These are phyloP conservation scores for Thripadectes ignobilis DNA, from an alignment of 2,797 vertebrate genomes.

Conservation along the genomic window DNA sequence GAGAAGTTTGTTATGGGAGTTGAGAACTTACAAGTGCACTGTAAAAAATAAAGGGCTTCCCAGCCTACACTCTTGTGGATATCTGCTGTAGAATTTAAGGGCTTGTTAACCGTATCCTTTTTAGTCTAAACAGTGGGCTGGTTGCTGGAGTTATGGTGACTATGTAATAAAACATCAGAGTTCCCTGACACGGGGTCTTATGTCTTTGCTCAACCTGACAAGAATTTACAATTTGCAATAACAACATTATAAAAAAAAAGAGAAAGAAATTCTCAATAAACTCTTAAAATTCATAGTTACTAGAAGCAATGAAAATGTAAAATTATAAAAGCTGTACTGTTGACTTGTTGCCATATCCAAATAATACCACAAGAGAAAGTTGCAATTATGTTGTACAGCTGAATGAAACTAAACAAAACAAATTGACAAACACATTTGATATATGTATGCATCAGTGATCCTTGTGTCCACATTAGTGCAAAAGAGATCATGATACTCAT, in stretches of 20 bases:
- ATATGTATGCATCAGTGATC: neutral
- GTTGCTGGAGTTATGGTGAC: neutral
- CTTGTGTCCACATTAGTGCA: neutral
- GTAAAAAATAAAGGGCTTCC: neutral
- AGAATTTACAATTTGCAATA: neutral
- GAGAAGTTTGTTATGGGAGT: neutral
- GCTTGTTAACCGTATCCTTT: neutral
- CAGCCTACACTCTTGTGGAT: neutral
- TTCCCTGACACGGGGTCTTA: accelerated
- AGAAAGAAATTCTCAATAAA: neutral
- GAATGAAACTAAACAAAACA: neutral
- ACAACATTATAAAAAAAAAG: neutral
- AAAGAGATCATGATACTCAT: neutral
- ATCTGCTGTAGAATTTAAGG: neutral
- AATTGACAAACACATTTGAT: neutral
- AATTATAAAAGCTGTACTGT: neutral
- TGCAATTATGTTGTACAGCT: neutral
- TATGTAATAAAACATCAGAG: neutral
- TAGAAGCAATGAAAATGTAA: neutral
- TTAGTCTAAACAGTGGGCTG: neutral
- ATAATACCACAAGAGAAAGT: neutral
- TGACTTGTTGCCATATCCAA: neutral
- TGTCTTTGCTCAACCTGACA: neutral
- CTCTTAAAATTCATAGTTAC: neutral
- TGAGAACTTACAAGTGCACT: neutral